Percentiles rank a stretch among this genome's conserved stretches.
These are phyloP conservation scores for Philotrypesis tridentata DNA, from an alignment of 1,140 invertebrate genomes.

Conservation along the genomic window DNA sequence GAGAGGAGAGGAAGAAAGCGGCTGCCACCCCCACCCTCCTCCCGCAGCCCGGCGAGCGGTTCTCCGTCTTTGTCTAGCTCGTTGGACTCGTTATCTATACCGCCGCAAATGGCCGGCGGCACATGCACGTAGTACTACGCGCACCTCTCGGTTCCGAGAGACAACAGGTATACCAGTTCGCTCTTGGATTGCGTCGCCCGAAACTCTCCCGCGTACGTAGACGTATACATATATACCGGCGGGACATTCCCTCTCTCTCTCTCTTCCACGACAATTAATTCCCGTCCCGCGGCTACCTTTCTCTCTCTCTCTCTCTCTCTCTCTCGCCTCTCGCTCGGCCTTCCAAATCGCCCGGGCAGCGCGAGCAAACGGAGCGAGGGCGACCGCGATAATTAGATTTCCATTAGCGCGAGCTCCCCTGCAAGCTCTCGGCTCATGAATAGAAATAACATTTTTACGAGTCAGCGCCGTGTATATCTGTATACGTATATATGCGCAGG, in stretches of 20 bases:
- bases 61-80: neutral
- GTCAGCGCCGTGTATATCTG: too few species aligned
- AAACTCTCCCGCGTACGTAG: too few species aligned
- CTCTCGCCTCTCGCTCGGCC: neutral
- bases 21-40: neutral
- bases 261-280: slow-evolving; percentile 39
- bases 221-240: too few species aligned
- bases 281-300: neutral
- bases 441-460: slow-evolving; percentile 58
- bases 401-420: slow-evolving; percentile 44
- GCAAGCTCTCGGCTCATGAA: slow-evolving; percentile 52
- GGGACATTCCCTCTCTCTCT: neutral
- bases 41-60: neutral
- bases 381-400: slow-evolving; percentile 54
- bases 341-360: neutral
- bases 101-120: slow-evolving; percentile 7
- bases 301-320: neutral
- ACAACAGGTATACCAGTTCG: too few species aligned
- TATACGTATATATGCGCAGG: too few species aligned
- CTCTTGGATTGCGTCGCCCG: slow-evolving; percentile 5
- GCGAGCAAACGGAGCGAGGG: slow-evolving; percentile 9
- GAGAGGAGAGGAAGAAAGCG: neutral
- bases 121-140: neutral
- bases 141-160: neutral
- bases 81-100: slow-evolving; percentile 33